These are phyloP conservation scores for Pollenia amentaria DNA, from an alignment of 2,888 invertebrate genomes.

Conservation along the genomic window DNA sequence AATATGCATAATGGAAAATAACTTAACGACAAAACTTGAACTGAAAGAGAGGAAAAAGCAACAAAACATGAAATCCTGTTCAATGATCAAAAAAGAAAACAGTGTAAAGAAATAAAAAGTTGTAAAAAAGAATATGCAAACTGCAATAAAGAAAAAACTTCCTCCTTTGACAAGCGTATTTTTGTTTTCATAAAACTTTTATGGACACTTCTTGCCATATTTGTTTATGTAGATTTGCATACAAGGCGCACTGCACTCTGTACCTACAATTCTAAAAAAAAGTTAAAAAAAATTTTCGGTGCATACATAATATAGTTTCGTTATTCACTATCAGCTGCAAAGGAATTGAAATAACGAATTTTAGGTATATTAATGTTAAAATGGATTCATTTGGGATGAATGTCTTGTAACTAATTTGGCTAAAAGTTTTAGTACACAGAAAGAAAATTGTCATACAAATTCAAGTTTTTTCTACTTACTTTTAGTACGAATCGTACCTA, in stretches of 20 bases:
- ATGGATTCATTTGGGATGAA: too few species aligned
- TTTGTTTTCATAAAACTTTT: not conserved
- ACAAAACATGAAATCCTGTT: conserved; percentile 40
- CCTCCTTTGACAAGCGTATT: conserved; percentile 15
- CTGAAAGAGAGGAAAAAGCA: not conserved
- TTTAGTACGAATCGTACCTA: too few species aligned
- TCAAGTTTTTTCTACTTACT: too few species aligned
- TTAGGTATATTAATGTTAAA: too few species aligned
- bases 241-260: not conserved
- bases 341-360: too few species aligned
- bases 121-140: conserved; percentile 7
- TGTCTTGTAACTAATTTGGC: too few species aligned
- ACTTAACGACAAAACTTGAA: conserved; percentile 33
- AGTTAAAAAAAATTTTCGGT: not conserved
- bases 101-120: not conserved
- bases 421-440: too few species aligned
- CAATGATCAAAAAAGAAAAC: conserved; percentile 20
- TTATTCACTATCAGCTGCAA: too few species aligned
- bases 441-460: too few species aligned
- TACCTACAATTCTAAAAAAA: not conserved
- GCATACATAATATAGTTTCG: too few species aligned
- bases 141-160: conserved; percentile 28
- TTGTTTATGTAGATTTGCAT: not conserved
- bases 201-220: not conserved
- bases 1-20: conserved; percentile 46